Evolutionary conservation across 2,797 vertebrate genomes (phyloP).

Genomic region (Lindbergichthys nudifrons): DNA sequence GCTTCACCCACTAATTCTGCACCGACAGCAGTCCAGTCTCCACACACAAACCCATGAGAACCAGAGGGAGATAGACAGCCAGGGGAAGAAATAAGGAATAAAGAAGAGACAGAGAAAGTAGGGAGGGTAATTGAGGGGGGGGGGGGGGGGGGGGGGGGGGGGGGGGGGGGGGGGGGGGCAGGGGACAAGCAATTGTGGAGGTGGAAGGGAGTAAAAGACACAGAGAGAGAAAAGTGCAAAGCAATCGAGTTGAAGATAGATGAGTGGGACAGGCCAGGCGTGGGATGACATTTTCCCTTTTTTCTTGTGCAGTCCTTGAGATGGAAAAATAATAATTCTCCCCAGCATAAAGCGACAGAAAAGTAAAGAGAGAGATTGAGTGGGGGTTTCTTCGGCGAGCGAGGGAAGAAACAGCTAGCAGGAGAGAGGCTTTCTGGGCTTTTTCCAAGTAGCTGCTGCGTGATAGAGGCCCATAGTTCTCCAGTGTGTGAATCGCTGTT

Average conservation of each 20-base stretch:
- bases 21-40: conserved; percentile 39
- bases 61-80: conserved; percentile 32
- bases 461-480: conserved; percentile 60
- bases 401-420: conserved; percentile 38
- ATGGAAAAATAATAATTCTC: conserved; percentile 77
- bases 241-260: conserved; percentile 31
- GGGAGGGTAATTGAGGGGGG: background rate
- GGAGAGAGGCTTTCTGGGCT: conserved; percentile 57
- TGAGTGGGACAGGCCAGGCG: conserved; percentile 44
- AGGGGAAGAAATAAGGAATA: conserved; percentile 30
- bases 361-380: conserved; percentile 20
- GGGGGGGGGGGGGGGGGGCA: background rate
- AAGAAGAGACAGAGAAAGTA: conserved; percentile 11
- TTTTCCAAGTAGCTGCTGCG: conserved; percentile 52
- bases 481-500: conserved; percentile 40
- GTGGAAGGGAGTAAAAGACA: conserved; percentile 36
- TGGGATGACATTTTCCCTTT: background rate
- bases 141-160: background rate
- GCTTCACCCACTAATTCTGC: conserved; percentile 71
- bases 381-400: conserved; percentile 29
- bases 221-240: conserved; percentile 20
- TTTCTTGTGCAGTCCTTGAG: conserved; percentile 42
- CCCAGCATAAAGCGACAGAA: conserved; percentile 39
- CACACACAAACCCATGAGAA: conserved; percentile 11
- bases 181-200: conserved; percentile 21